Percentiles rank a stretch among this genome's conserved stretches.
phyloP scores from a whole-genome alignment of 2,113 vertebrate species.

The Cromileptes altivelis region DNA sequence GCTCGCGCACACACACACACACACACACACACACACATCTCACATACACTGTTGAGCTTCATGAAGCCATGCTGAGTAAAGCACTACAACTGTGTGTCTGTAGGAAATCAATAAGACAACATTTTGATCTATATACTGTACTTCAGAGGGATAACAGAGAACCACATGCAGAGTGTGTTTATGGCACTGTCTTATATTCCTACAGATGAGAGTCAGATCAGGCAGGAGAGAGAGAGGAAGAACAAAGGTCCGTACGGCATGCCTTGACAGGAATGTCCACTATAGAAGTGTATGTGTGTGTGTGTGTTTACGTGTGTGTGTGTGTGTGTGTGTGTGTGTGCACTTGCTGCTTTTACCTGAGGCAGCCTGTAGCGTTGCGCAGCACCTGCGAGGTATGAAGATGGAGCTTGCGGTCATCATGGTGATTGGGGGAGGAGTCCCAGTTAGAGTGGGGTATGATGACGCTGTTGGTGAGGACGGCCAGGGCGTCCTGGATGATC shows the following conservation, averaged over 20 bases:
- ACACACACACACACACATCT: too few relatives aligned
- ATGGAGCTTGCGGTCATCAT: conserved; percentile 96
- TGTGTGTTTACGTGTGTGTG: background rate
- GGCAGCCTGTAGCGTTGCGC: conserved; percentile 98
- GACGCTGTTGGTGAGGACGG: conserved; percentile 97
- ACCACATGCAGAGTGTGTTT: background rate
- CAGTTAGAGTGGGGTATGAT: conserved; percentile 98
- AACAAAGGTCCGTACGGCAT: background rate
- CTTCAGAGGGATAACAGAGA: background rate
- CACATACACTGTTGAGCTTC: too few relatives aligned
- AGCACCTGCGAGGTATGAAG: conserved; percentile 99
- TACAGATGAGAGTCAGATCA: background rate
- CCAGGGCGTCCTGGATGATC: conserved; percentile 98
- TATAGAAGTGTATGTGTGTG: too few relatives aligned
- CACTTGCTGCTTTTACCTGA: conserved; percentile 87
- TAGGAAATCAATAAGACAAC: too few relatives aligned
- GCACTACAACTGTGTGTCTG: too few relatives aligned
- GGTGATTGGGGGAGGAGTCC: conserved; percentile 94
- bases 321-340: conserved; percentile 15
- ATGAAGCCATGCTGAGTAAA: too few relatives aligned
- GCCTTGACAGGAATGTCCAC: background rate
- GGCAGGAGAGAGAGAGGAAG: background rate
- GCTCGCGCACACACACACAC: too few relatives aligned
- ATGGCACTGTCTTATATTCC: background rate
- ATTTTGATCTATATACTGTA: too few relatives aligned